These are phyloP conservation scores for Agrotis ipsilon DNA, from an alignment of 2,888 invertebrate species.

Conservation along the genomic window DNA sequence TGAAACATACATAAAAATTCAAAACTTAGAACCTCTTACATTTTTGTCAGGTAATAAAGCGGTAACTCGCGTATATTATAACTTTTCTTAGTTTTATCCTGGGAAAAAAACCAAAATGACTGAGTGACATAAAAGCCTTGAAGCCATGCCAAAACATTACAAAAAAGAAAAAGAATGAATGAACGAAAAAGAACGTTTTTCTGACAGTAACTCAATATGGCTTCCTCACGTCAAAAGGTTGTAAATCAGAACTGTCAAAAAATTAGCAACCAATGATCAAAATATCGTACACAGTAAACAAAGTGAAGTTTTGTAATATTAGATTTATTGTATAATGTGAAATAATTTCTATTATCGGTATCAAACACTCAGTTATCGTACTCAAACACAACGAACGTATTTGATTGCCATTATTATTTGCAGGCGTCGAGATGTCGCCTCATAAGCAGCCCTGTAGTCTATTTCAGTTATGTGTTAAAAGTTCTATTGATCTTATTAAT, in stretches of 20 bases:
- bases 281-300: slow-evolving; percentile 34
- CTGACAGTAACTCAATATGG: neutral
- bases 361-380: slow-evolving; percentile 26
- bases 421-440: slow-evolving; percentile 81
- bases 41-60: no score
- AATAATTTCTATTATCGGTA: slow-evolving; percentile 27
- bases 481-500: slow-evolving; percentile 84
- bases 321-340: slow-evolving; percentile 31
- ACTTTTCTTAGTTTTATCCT: no score
- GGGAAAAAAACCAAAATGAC: no score
- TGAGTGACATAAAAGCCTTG: no score
- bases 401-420: slow-evolving; percentile 35
- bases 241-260: slow-evolving; percentile 39
- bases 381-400: slow-evolving; percentile 24
- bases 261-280: slow-evolving; percentile 36
- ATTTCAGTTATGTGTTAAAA: slow-evolving; percentile 83
- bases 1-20: no score
- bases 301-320: slow-evolving; percentile 43
- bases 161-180: no score
- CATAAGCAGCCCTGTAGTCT: slow-evolving; percentile 86
- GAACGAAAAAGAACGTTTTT: neutral
- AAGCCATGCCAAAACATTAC: no score
- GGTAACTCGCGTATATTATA: no score
- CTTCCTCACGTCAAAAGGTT: neutral
- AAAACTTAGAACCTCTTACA: no score